Evolutionary conservation across 2,113 vertebrate genomes (phyloP), one percentile per base, ranked within the genome.

Genomic region (Thymallus thymallus): DNA sequence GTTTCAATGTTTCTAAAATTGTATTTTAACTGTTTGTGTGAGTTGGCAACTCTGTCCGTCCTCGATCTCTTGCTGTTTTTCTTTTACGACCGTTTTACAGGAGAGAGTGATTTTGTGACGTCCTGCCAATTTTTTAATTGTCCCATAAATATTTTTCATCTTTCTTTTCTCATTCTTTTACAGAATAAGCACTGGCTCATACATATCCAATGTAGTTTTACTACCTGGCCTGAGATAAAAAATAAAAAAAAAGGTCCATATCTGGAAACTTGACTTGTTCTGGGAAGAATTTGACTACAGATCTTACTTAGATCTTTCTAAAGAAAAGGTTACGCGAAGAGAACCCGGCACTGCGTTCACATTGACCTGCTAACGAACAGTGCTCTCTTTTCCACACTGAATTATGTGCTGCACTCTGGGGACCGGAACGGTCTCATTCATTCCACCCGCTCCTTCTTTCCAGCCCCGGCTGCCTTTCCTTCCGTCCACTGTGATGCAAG

Each of bases 121-220:
- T 76, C 6, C 75, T 86, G 79, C 87, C 85, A 87, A 84, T 83
- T 83, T 65, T 80, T 78, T 87, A 88, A 89, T 82, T 89, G 75
- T 84, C 82, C 75, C 77, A 82, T 88, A 89, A 90, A 87, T 74
- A 77, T 89, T 86, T 74, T 82, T 60, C 68, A 60, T 75, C 61
- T 75, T 82, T 72, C 6, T n/a, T 32, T 76, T 76, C 69, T 71
- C 72, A 13, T 62, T 72, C 74, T 20, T 75, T 79, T 45, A 46
- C 69, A 20, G 76, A 86, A 86, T 80, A 85, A 78, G 70, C 79
- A 69, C 68, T 64, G 71, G 80, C 76, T 82, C 22, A n/a, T 73
- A 75, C 79, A 75, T 81, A 75, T 81, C 71, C 71, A 81, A 45
- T 76, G 68, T 83, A 82, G 60, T 83, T 89, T 89, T 85, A 88